These are phyloP conservation scores for Burhinus oedicnemus DNA, from an alignment of 2,113 vertebrate species.

Conservation along the genomic window DNA sequence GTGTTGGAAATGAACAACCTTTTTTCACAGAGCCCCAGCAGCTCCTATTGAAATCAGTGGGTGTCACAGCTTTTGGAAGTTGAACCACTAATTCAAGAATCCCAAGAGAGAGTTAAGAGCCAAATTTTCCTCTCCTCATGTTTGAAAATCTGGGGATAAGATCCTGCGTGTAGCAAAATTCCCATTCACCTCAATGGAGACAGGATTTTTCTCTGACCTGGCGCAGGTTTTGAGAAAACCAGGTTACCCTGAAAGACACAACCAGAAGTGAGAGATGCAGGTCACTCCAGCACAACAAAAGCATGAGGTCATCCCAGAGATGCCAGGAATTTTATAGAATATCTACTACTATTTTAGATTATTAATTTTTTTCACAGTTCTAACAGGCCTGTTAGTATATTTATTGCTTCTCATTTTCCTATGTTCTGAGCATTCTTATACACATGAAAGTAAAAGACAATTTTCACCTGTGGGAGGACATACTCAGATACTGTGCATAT, in stretches of 20 bases:
- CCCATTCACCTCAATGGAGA: neutral
- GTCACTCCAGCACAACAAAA: neutral
- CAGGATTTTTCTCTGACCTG: neutral
- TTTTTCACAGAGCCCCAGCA: constrained; percentile 28
- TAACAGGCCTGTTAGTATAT: neutral
- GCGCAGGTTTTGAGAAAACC: neutral
- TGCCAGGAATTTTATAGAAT: neutral
- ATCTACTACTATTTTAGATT: neutral
- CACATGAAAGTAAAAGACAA: neutral
- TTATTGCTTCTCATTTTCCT: neutral
- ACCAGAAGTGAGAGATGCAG: neutral
- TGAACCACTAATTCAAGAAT: constrained; percentile 15
- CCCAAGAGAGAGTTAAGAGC: neutral
- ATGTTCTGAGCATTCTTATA: neutral
- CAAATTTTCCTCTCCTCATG: constrained; percentile 11
- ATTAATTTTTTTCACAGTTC: neutral
- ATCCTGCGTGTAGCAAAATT: neutral
- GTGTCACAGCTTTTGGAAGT: constrained; percentile 32
- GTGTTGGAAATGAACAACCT: constrained; percentile 15
- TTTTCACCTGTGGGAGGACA: neutral
- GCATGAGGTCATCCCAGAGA: neutral
- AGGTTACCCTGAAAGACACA: neutral
- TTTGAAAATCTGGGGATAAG: constrained; percentile 14
- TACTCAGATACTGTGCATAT: neutral
- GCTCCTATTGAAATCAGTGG: constrained; percentile 43